phyloP scores from a whole-genome alignment of 2,888 invertebrate genomes.

The Glaucopsyche alexis region DNA sequence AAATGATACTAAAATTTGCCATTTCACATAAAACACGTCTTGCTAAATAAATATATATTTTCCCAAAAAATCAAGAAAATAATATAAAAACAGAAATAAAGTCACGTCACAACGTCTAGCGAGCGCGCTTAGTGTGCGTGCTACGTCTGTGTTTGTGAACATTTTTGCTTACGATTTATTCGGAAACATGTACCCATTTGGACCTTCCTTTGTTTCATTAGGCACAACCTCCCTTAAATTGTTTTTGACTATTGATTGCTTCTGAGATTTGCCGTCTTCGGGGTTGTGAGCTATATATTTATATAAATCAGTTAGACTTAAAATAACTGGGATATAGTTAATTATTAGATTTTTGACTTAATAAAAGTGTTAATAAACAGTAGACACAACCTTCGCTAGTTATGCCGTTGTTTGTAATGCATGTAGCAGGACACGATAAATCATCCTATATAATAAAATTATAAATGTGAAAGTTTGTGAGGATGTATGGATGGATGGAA shows the following conservation, averaged over 20 bases:
- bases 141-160: slow-evolving; percentile 41
- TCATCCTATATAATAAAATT: too few species aligned
- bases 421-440: too few species aligned
- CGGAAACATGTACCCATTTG: slow-evolving; percentile 54
- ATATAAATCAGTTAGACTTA: background rate
- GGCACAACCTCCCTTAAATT: slow-evolving; percentile 47
- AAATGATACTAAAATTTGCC: too few species aligned
- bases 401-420: too few species aligned
- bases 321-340: background rate
- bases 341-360: background rate
- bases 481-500: too few species aligned
- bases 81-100: background rate
- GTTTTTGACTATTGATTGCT: slow-evolving; percentile 64
- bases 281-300: background rate
- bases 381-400: too few species aligned
- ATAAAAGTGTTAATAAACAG: too few species aligned
- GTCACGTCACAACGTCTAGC: background rate
- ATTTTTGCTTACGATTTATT: slow-evolving; percentile 63
- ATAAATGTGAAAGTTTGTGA: too few species aligned
- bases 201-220: slow-evolving; percentile 59
- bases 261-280: slow-evolving; percentile 30
- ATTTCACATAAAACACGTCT: too few species aligned
- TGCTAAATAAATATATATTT: too few species aligned
- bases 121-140: slow-evolving; percentile 35
- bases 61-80: too few species aligned